These are phyloP conservation scores for Rhinella marina DNA, from an alignment of 2,797 vertebrate genomes.

Conservation along the genomic window DNA sequence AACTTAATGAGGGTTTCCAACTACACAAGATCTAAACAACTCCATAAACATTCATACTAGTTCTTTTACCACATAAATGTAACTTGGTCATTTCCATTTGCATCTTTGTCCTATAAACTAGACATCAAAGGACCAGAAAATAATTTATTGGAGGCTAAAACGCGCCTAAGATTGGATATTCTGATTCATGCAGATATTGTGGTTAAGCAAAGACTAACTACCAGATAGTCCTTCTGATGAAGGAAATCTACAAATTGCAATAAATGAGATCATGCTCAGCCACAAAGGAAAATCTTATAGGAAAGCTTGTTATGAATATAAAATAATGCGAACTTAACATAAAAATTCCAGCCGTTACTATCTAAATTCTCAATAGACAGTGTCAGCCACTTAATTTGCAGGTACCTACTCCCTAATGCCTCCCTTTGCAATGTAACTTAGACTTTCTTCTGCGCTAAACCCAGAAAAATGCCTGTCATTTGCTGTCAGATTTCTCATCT, in stretches of 20 bases:
- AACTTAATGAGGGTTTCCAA: conserved; percentile 26
- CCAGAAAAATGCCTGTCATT: conserved; percentile 96
- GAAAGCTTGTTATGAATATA: conserved; percentile 88
- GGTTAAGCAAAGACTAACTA: conserved; percentile 77
- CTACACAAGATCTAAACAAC: conserved; percentile 17
- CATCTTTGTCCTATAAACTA: conserved; percentile 7
- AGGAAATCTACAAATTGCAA: conserved; percentile 81
- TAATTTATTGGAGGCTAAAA: conserved; percentile 63
- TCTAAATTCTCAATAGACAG: conserved; percentile 88
- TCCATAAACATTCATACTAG: conserved; percentile 9
- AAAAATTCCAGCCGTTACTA: conserved; percentile 88
- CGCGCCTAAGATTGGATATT: conserved; percentile 64
- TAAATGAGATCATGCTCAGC: conserved; percentile 83
- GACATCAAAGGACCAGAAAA: conserved; percentile 61
- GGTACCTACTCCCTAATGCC: conserved; percentile 87
- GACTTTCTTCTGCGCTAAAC: conserved; percentile 97
- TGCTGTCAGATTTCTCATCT: conserved; percentile 98
- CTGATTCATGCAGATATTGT: conserved; percentile 69
- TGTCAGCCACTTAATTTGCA: conserved; percentile 88
- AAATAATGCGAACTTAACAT: conserved; percentile 89
- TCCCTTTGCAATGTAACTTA: conserved; percentile 89
- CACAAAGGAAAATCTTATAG: conserved; percentile 84
- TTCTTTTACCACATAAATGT: not conserved
- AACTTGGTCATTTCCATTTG: conserved; percentile 19
- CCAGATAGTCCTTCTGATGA: conserved; percentile 80